Percentiles rank a stretch among this genome's conserved stretches.
Evolutionary conservation across 2,888 invertebrate species (phyloP).

Genomic region (Drosophila stalkeri): DNA sequence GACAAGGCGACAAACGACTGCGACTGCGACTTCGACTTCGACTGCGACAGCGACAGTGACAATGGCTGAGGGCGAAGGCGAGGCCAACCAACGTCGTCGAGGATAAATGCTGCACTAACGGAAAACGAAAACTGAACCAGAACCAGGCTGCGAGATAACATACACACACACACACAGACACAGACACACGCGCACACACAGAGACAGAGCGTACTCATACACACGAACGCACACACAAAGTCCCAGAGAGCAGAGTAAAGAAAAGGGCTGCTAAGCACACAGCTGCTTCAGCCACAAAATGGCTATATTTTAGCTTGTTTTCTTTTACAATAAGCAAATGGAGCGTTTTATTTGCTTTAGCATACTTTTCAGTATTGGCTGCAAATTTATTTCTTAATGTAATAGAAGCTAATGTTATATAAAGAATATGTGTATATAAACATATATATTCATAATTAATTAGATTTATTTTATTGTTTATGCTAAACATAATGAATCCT

Average conservation of each 20-base stretch:
- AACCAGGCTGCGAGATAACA: constrained; percentile 66
- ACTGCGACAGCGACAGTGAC: constrained; percentile 42
- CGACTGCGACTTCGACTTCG: constrained; percentile 31
- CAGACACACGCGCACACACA: constrained; percentile 8
- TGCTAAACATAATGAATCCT: too few species aligned
- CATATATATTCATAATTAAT: background rate
- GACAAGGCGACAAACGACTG: constrained; percentile 48
- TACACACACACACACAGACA: constrained; percentile 38
- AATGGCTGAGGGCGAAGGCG: constrained; percentile 56
- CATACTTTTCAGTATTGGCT: background rate
- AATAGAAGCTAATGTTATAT: background rate
- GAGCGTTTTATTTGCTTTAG: background rate
- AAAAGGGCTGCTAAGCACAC: constrained; percentile 49
- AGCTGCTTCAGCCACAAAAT: constrained; percentile 37
- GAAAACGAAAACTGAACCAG: constrained; percentile 70
- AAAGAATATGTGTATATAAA: background rate
- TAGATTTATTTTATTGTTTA: background rate
- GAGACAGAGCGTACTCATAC: constrained; percentile 5
- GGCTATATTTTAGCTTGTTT: constrained; percentile 23
- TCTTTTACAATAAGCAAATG: background rate
- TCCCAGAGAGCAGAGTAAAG: constrained; percentile 29
- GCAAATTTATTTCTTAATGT: background rate
- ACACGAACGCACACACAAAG: constrained; percentile 34
- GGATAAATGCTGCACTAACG: constrained; percentile 72
- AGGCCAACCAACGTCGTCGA: constrained; percentile 68